phyloP scores from a whole-genome alignment of 2,797 vertebrate genomes.

The Sarcophilus harrisii region DNA sequence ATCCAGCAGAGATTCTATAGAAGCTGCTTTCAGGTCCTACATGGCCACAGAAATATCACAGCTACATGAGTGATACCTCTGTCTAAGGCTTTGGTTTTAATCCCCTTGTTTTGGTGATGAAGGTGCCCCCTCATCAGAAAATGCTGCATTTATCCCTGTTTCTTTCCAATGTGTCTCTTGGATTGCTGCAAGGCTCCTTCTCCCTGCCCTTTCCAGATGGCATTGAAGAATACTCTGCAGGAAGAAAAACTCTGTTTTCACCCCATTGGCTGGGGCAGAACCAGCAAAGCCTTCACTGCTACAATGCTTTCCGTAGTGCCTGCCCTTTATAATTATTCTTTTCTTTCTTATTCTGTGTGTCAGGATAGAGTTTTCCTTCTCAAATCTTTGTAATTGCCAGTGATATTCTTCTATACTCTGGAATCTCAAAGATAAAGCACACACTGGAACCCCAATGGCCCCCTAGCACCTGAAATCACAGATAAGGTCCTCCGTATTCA shows the following conservation, averaged over 20 bases:
- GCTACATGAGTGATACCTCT: background rate
- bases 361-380: background rate
- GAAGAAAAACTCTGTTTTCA: background rate
- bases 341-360: background rate
- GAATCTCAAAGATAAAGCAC: background rate
- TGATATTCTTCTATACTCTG: background rate
- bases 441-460: background rate
- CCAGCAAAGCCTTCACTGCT: background rate
- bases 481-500: background rate
- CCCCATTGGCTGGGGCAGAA: background rate
- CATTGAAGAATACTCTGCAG: no score
- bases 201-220: background rate
- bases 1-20: background rate
- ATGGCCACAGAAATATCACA: background rate
- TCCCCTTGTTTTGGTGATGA: background rate
- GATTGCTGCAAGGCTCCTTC: background rate
- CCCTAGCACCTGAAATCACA: background rate
- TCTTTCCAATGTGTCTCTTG: no score
- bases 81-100: background rate
- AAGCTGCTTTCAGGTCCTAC: background rate
- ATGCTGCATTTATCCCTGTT: background rate
- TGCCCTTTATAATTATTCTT: background rate
- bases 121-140: background rate
- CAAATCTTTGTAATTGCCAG: background rate
- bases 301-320: background rate